Base-by-base conservation (phyloP, 2,113 vertebrate species). In the Phalacrocorax brasilianus region DNA sequence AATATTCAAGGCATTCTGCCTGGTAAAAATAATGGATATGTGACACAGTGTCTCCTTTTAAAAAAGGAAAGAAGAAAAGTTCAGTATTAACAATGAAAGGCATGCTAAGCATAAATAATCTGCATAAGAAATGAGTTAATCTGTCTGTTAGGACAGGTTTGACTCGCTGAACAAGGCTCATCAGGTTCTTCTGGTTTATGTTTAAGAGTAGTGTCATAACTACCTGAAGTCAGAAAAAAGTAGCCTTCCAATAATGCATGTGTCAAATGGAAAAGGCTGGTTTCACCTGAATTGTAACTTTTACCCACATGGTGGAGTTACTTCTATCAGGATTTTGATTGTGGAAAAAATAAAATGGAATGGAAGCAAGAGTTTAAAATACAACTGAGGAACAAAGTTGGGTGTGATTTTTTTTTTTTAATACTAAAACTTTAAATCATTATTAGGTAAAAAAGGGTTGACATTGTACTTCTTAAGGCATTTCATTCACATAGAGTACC, bases 401-500 rank as follows among this genome's bases (percentile, higher is more conserved):
- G 10, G 12, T 24, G n/a, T 28, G 32, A 95, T 82, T 18, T 63
- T 45, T 72, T 20, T 65, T 66, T 53, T 59, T 32, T 10, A 76
- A 62, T 30, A 71, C 78, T 75, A 72, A 93, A 97, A 94, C 68
- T 92, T 96, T 21, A 72, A 93, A 55, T 87, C 92, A 27, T 90
- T 91, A 47, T 85, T 91, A 42, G 93, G 91, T 97, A 95, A 95
- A 97, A 97, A 11, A 35, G 77, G 75, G 59, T 80, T 89, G 85
- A 68, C 94, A 22, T 97, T 97, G 85, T 96, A 94, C 79, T 97
- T 96, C 62, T 40, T 91, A 94, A 97, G 95, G 96, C 95, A 93
- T 98, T 97, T 97, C 82, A 82, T 95, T 97, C 96, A 89, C 93
- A 88, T 96, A 86, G 80, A 91, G 95, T 97, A 88, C 88, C 94